Conservation (phyloP, 2,888 invertebrate species). For the Shargacucullia verbasci region DNA sequence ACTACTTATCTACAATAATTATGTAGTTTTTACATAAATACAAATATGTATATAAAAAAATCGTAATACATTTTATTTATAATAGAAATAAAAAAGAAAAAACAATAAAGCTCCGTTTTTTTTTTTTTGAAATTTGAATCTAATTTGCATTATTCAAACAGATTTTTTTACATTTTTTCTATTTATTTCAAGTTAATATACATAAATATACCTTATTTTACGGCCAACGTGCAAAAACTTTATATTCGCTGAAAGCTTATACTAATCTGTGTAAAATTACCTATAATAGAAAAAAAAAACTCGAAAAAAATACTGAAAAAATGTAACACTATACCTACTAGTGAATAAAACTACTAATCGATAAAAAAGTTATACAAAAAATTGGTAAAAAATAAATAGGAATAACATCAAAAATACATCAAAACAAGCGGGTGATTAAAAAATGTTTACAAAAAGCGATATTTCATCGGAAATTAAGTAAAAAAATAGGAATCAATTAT, state of each 20-base stretch:
- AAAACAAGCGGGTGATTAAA: slow-evolving; percentile 75
- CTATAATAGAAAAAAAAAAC: slow-evolving; percentile 60
- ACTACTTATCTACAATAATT: slow-evolving; percentile 71
- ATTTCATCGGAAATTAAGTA: slow-evolving; percentile 72
- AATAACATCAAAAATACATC: slow-evolving; percentile 83
- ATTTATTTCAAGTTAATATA: slow-evolving; percentile 68
- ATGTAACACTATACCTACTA: slow-evolving; percentile 68
- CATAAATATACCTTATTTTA: slow-evolving; percentile 73
- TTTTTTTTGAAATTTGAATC: slow-evolving; percentile 69
- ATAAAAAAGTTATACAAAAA: slow-evolving; percentile 81
- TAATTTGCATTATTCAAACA: slow-evolving; percentile 66
- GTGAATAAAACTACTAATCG: slow-evolving; percentile 67
- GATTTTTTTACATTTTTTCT: slow-evolving; percentile 61
- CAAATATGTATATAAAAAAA: slow-evolving; percentile 78
- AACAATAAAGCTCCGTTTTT: slow-evolving; percentile 76
- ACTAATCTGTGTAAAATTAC: slow-evolving; percentile 71
- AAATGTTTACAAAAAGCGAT: slow-evolving; percentile 67
- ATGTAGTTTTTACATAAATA: slow-evolving; percentile 73
- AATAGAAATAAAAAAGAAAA: slow-evolving; percentile 57
- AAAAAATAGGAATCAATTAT: slow-evolving; percentile 76
- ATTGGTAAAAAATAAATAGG: slow-evolving; percentile 82
- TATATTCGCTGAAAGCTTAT: slow-evolving; percentile 76
- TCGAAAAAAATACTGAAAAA: slow-evolving; percentile 77
- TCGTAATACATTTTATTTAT: slow-evolving; percentile 63
- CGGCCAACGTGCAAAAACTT: slow-evolving; percentile 78